These are phyloP conservation scores for Odocoileus virginianus DNA, from an alignment of 2,113 vertebrate genomes.

Conservation along the genomic window DNA sequence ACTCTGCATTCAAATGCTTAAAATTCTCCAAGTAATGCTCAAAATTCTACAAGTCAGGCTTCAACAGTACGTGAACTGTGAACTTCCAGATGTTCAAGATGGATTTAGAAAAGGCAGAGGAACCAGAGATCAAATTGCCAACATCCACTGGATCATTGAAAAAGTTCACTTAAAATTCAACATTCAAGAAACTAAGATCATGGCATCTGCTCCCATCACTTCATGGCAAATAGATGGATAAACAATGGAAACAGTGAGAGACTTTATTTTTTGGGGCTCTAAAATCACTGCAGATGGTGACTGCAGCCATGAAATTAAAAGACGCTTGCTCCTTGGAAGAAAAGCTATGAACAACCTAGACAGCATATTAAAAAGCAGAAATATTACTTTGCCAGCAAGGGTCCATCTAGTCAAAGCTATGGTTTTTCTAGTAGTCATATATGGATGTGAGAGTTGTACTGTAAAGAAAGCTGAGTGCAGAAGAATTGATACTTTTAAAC, in stretches of 20 bases:
- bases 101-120: not conserved
- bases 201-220: not conserved
- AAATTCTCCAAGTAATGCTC: not conserved
- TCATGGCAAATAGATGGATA: not conserved
- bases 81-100: not conserved
- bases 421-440: not conserved
- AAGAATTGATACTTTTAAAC: not conserved
- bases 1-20: not conserved
- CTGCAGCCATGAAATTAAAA: not conserved
- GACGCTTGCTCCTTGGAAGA: not conserved
- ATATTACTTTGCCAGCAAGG: not conserved
- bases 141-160: not conserved
- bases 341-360: not conserved
- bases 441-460: not conserved
- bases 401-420: not conserved
- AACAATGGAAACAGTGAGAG: not conserved
- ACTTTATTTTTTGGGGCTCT: not conserved
- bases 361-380: not conserved
- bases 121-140: not conserved
- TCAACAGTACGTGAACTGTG: not conserved
- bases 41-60: not conserved
- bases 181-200: not conserved
- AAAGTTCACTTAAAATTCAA: not conserved
- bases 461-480: not conserved
- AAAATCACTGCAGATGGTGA: not conserved